phyloP scores from a whole-genome alignment of 2,797 vertebrate genomes.

The Limosa lapponica region DNA sequence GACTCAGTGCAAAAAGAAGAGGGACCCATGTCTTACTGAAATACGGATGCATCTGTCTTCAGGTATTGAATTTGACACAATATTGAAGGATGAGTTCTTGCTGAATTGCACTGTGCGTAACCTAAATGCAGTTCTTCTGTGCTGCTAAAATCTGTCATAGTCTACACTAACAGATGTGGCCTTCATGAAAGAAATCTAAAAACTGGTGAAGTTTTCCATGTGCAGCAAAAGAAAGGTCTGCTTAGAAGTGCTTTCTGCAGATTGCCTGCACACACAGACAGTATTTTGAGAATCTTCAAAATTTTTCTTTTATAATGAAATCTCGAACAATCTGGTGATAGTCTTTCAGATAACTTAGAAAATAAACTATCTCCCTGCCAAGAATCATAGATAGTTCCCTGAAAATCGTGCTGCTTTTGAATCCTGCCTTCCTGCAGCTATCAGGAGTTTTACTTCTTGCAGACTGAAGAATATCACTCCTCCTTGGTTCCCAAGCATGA shows the following conservation, averaged over 20 bases:
- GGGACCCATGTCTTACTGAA: neutral
- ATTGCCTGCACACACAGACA: neutral
- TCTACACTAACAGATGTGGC: neutral
- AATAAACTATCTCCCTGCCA: neutral
- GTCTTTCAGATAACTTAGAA: neutral
- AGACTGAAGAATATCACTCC: neutral
- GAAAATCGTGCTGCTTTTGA: neutral
- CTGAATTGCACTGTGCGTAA: neutral
- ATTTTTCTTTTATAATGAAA: neutral
- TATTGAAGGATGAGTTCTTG: neutral
- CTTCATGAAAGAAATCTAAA: neutral
- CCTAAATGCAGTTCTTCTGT: neutral
- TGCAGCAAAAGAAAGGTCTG: neutral
- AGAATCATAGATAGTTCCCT: neutral
- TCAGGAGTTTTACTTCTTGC: neutral
- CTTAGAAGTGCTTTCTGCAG: neutral
- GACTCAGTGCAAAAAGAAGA: neutral
- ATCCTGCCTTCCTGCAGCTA: neutral
- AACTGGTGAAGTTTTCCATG: neutral
- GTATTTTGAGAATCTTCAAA: neutral
- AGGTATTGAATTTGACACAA: neutral
- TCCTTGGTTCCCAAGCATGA: neutral
- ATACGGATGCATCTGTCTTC: neutral
- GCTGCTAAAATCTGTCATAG: neutral
- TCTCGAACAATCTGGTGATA: neutral